Percentiles rank a stretch among this genome's conserved stretches.
phyloP scores from a whole-genome alignment of 2,113 vertebrate species.

The Amblyornis subalaris region DNA sequence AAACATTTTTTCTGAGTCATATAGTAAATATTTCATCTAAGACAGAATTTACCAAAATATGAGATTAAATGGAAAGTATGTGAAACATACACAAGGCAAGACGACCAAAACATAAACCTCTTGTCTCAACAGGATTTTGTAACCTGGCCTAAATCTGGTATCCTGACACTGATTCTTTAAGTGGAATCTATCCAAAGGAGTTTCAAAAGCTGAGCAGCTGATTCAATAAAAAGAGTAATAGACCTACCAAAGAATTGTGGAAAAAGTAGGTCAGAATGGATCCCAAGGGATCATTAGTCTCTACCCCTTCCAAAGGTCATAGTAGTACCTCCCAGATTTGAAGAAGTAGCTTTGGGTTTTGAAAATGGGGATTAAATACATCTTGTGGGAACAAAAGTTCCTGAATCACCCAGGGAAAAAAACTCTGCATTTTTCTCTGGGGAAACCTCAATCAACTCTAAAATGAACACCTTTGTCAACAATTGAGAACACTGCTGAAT shows the following conservation, averaged over 20 bases:
- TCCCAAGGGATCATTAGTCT: background rate
- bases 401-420: background rate
- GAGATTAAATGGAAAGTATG: conserved; percentile 22
- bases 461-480: background rate
- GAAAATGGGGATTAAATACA: background rate
- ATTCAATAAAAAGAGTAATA: background rate
- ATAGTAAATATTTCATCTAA: background rate
- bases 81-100: conserved; percentile 14
- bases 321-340: background rate
- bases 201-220: background rate
- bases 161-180: background rate
- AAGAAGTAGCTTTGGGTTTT: background rate
- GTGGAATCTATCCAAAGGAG: background rate
- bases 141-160: background rate
- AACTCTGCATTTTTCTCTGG: background rate
- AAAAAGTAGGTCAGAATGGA: background rate
- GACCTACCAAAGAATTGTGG: background rate
- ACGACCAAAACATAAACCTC: background rate
- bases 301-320: background rate
- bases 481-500: background rate
- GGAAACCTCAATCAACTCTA: background rate
- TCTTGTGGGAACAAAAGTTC: background rate
- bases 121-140: conserved; percentile 29
- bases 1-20: background rate
- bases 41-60: conserved; percentile 31